Evolutionary conservation across 1,140 invertebrate genomes (phyloP).

Genomic region (Calephelis virginiensis): DNA sequence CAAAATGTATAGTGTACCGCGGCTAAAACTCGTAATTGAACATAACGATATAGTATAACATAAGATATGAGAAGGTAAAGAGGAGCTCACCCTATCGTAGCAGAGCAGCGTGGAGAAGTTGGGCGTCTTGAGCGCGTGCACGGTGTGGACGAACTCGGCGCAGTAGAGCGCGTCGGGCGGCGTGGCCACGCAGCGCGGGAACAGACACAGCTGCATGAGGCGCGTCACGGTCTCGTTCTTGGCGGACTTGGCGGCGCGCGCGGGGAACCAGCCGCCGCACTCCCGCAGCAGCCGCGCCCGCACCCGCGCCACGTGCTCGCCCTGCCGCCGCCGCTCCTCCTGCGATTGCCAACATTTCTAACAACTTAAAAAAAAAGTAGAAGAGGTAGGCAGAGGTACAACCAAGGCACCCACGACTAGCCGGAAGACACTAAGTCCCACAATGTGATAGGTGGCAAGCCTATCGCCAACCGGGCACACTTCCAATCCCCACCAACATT

Average conservation of each 20-base stretch:
- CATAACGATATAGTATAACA: too few species aligned
- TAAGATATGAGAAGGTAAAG: not conserved
- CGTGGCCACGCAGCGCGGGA: conserved; percentile 95
- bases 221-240: conserved; percentile 98
- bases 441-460: too few species aligned
- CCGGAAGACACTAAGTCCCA: too few species aligned
- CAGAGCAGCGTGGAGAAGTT: conserved; percentile 98
- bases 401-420: too few species aligned
- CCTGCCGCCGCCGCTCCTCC: conserved; percentile 95
- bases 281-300: conserved; percentile 85
- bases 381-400: too few species aligned
- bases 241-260: conserved; percentile 89
- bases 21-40: too few species aligned
- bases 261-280: conserved; percentile 95
- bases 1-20: too few species aligned
- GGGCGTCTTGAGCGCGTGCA: conserved; percentile 96
- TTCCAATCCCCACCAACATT: too few species aligned
- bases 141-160: conserved; percentile 97
- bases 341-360: too few species aligned
- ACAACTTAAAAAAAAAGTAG: too few species aligned
- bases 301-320: conserved; percentile 94
- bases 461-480: too few species aligned
- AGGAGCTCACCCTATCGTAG: conserved; percentile 92
- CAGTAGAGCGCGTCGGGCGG: conserved; percentile 97
- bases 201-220: conserved; percentile 97